phyloP scores from a whole-genome alignment of 2,888 invertebrate species.

The Melipona bicolor region DNA sequence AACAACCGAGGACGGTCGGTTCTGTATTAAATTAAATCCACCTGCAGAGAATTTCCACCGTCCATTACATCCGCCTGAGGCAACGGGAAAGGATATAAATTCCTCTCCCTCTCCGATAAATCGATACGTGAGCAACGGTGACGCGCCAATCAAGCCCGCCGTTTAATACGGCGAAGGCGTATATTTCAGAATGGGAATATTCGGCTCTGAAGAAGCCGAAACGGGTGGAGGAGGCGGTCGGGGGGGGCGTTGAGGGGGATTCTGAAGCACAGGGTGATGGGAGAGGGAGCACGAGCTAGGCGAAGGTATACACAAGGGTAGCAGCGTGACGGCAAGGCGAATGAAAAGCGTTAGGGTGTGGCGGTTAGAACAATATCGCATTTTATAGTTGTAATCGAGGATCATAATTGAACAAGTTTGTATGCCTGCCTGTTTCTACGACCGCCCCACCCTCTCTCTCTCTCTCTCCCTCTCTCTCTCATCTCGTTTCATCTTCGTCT shows the following conservation, averaged over 20 bases:
- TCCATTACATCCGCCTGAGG: slow-evolving; percentile 58
- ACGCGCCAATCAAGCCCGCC: slow-evolving; percentile 59
- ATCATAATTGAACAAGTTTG: slow-evolving; percentile 84
- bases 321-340: slow-evolving; percentile 55
- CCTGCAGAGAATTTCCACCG: slow-evolving; percentile 56
- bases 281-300: neutral
- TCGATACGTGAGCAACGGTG: slow-evolving; percentile 62
- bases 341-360: slow-evolving; percentile 63
- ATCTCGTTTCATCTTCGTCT: slow-evolving; percentile 11
- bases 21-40: slow-evolving; percentile 59
- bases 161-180: slow-evolving; percentile 62
- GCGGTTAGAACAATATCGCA: slow-evolving; percentile 80
- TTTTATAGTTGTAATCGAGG: slow-evolving; percentile 84
- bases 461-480: neutral
- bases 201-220: slow-evolving; percentile 54
- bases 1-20: slow-evolving; percentile 31
- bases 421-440: slow-evolving; percentile 78
- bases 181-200: slow-evolving; percentile 59
- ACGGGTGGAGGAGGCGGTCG: slow-evolving; percentile 25
- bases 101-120: slow-evolving; percentile 60
- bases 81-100: slow-evolving; percentile 61
- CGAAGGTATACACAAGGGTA: slow-evolving; percentile 10
- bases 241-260: neutral
- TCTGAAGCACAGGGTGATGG: no score
- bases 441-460: slow-evolving; percentile 39